Evolutionary conservation across 2,113 vertebrate species (phyloP).

Genomic region (Elachura formosa): DNA sequence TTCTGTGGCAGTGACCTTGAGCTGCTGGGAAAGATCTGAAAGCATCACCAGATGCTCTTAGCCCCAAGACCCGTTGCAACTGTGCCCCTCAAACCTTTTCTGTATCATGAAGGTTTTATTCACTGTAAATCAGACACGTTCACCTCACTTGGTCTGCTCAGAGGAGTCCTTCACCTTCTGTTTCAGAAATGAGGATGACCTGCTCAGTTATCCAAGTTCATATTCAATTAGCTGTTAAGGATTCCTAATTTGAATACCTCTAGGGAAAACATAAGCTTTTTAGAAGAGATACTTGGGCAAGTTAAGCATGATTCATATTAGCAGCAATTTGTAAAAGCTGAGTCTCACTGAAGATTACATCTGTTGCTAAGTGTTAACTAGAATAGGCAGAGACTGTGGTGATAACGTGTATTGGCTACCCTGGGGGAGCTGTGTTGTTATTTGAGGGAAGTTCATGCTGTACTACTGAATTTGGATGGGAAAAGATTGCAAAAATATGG

Average conservation of each 20-base stretch:
- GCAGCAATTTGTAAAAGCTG: conserved; percentile 54
- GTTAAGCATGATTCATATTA: conserved; percentile 66
- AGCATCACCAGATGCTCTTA: neutral
- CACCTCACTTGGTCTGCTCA: neutral
- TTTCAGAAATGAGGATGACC: neutral
- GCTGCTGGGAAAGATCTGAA: neutral
- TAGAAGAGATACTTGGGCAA: conserved; percentile 53
- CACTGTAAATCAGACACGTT: neutral
- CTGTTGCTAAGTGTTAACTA: conserved; percentile 51
- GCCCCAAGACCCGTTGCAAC: neutral
- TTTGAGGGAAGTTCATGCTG: neutral
- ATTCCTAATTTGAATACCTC: conserved; percentile 60
- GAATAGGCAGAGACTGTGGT: neutral
- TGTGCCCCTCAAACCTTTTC: neutral
- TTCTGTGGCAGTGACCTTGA: neutral
- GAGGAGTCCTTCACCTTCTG: neutral
- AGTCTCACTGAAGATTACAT: conserved; percentile 65
- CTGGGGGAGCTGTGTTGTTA: neutral
- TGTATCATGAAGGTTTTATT: neutral
- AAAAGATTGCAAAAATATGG: neutral
- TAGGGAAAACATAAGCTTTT: conserved; percentile 57
- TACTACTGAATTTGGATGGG: neutral
- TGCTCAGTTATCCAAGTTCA: neutral
- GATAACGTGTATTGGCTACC: neutral
- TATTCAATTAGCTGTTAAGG: conserved; percentile 60